Percentiles rank a stretch among this genome's conserved stretches.
These are phyloP conservation scores for Spodoptera frugiperda DNA, from an alignment of 1,140 invertebrate species.

Conservation along the genomic window DNA sequence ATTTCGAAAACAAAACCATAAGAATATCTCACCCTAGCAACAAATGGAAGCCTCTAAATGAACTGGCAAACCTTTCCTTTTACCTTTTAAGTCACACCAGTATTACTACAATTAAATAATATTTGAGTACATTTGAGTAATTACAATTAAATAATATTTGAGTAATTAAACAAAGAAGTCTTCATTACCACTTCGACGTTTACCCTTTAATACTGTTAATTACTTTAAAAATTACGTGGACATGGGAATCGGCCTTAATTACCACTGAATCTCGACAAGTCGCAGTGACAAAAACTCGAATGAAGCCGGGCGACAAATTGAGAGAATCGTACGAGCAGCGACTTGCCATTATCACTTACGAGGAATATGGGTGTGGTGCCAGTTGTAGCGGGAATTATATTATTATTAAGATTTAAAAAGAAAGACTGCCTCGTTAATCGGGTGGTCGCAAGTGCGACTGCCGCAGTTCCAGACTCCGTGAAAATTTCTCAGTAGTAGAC, in stretches of 20 bases:
- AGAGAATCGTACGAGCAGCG: slow-evolving; percentile 44
- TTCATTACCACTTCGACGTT: slow-evolving; percentile 7
- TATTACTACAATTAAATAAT: background rate
- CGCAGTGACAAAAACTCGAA: slow-evolving; percentile 43
- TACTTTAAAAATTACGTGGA: slow-evolving; percentile 42
- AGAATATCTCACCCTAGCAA: too few relatives aligned
- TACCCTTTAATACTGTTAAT: slow-evolving; percentile 30
- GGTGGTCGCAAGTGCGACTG: too few relatives aligned
- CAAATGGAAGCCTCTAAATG: too few relatives aligned
- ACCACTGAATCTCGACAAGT: slow-evolving; percentile 65
- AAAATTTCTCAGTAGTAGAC: too few relatives aligned
- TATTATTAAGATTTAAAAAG: slow-evolving; percentile 2
- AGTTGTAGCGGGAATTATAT: slow-evolving; percentile 38
- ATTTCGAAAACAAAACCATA: too few relatives aligned
- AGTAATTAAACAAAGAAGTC: slow-evolving; percentile 34
- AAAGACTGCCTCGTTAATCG: too few relatives aligned
- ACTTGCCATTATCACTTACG: slow-evolving; percentile 69
- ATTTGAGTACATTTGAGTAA: slow-evolving; percentile 33
- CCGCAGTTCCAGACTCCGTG: too few relatives aligned
- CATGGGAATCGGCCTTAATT: slow-evolving; percentile 49
- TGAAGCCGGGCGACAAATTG: slow-evolving; percentile 69
- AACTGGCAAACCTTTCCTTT: too few relatives aligned
- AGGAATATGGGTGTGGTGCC: slow-evolving; percentile 56
- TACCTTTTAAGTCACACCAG: too few relatives aligned
- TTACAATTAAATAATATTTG: slow-evolving; percentile 9